These are phyloP conservation scores for Staurois parvus DNA, from an alignment of 2,797 vertebrate genomes.

Conservation along the genomic window DNA sequence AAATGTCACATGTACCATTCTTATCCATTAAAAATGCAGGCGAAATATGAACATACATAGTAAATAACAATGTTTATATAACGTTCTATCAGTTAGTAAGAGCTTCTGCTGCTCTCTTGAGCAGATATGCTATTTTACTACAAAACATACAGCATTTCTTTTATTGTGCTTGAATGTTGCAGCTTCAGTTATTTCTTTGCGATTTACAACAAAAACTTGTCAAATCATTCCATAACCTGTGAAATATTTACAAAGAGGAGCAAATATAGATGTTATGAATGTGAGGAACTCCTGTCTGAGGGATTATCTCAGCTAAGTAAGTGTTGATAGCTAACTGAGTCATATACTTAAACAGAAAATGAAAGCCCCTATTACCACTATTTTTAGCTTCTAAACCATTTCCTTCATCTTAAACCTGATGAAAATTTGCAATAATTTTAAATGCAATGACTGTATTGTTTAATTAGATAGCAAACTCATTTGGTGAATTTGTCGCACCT, in stretches of 20 bases:
- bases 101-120: background rate
- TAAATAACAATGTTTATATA: background rate
- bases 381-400: background rate
- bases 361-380: background rate
- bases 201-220: slow-evolving; percentile 21
- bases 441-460: background rate
- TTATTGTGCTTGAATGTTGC: background rate
- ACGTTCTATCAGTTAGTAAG: background rate
- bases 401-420: background rate
- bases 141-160: background rate
- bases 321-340: slow-evolving; percentile 46
- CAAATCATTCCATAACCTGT: slow-evolving; percentile 36
- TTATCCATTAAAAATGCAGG: too few relatives aligned
- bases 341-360: background rate
- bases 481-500: background rate
- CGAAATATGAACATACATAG: background rate
- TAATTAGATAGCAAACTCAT: background rate
- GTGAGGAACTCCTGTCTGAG: slow-evolving; percentile 38
- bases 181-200: slow-evolving; percentile 17
- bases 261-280: slow-evolving; percentile 48
- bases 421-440: background rate
- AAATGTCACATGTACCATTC: too few relatives aligned
- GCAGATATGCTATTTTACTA: background rate
- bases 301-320: slow-evolving; percentile 46
- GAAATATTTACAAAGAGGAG: slow-evolving; percentile 30